These are phyloP conservation scores for Pipa parva DNA, from an alignment of 2,113 vertebrate genomes.

Conservation along the genomic window DNA sequence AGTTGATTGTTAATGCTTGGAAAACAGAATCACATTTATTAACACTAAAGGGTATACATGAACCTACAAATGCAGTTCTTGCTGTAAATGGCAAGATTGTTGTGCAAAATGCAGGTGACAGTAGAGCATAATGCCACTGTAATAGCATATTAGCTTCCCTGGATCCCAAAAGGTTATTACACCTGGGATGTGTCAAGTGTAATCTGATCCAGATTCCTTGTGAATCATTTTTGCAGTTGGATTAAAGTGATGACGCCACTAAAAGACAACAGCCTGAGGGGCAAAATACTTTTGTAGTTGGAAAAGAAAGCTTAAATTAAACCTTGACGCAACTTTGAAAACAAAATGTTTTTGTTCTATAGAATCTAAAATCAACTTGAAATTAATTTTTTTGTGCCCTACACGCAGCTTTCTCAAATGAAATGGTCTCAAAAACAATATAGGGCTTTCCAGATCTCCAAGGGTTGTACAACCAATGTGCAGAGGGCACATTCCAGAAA, in stretches of 20 bases:
- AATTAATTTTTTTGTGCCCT: too few species aligned
- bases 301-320: too few species aligned
- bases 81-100: conserved; percentile 1
- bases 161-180: neutral
- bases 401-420: too few species aligned
- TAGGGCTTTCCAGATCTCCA: too few species aligned
- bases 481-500: too few species aligned
- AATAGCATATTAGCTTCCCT: too few species aligned
- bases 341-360: neutral
- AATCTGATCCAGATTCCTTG: neutral
- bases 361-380: neutral
- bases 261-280: neutral
- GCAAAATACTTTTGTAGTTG: too few species aligned
- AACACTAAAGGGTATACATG: neutral
- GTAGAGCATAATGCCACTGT: neutral
- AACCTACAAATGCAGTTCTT: neutral
- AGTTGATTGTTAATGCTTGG: neutral
- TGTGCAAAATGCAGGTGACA: neutral
- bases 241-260: neutral
- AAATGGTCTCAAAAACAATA: too few species aligned
- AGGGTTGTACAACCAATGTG: too few species aligned
- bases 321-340: neutral
- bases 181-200: neutral
- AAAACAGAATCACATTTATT: neutral
- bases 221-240: too few species aligned